Percentiles rank a stretch among this genome's conserved stretches.
Conservation (phyloP, 2,888 invertebrate genomes). For the Cheilosia scutellata region DNA sequence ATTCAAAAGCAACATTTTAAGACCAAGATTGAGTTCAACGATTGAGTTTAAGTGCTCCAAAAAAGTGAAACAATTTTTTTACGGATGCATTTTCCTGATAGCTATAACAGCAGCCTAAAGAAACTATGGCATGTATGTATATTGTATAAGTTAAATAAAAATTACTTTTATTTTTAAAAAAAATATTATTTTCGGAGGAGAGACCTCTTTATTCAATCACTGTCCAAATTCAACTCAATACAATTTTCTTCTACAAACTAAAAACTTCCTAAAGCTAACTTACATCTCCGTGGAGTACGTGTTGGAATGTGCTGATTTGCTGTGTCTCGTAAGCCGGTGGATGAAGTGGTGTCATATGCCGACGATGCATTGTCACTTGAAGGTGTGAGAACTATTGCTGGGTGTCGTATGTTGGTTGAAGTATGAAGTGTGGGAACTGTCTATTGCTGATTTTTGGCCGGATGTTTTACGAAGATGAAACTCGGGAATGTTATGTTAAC, state of each 20-base stretch:
- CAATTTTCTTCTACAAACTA: not conserved
- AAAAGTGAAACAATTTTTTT: too few species aligned
- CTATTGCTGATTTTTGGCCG: not conserved
- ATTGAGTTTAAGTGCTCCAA: too few species aligned
- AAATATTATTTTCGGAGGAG: too few species aligned
- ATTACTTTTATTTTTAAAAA: not conserved
- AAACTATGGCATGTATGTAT: too few species aligned
- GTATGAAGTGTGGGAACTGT: not conserved
- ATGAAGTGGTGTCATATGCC: not conserved
- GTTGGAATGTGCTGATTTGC: not conserved
- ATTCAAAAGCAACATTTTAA: too few species aligned
- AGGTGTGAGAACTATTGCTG: not conserved
- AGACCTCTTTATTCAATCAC: too few species aligned
- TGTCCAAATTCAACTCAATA: too few species aligned
- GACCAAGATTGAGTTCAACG: too few species aligned
- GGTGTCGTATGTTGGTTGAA: not conserved
- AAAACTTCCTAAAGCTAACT: slow-evolving; percentile 2
- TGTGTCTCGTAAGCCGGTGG: not conserved
- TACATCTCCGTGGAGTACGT: not conserved
- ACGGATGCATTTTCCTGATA: too few species aligned
- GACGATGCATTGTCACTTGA: not conserved
- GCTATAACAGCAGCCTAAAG: too few species aligned
- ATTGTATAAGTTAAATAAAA: not conserved
- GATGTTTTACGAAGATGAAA: too few species aligned
- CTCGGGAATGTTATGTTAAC: too few species aligned